Evolutionary conservation across 2,888 invertebrate species (phyloP).

Genomic region (Chalcis sispes): DNA sequence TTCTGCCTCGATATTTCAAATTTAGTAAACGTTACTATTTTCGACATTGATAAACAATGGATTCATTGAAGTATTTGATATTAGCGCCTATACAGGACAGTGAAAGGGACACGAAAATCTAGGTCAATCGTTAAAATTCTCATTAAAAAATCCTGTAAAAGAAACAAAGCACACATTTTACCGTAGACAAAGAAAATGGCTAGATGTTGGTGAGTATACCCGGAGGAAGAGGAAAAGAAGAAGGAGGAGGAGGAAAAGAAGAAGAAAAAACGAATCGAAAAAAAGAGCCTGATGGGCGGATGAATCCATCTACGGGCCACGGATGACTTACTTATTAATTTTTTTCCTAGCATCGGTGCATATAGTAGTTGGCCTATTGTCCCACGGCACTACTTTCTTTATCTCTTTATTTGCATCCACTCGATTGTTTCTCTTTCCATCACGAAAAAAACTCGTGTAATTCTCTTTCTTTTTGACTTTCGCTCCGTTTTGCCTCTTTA

Average conservation of each 20-base stretch:
- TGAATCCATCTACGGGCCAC: slow-evolving; percentile 55
- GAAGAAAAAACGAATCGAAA: slow-evolving; percentile 34
- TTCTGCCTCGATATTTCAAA: too few species aligned
- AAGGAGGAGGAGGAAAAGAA: not conserved
- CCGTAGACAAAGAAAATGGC: not conserved
- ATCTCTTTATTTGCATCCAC: slow-evolving; percentile 45
- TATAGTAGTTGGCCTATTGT: slow-evolving; percentile 35
- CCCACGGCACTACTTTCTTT: slow-evolving; percentile 27
- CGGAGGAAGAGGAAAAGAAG: not conserved
- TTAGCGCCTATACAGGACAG: not conserved
- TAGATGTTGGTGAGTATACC: not conserved
- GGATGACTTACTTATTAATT: slow-evolving; percentile 57
- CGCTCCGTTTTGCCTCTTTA: not conserved
- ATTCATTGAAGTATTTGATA: slow-evolving; percentile 8
- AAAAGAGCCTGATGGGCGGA: slow-evolving; percentile 58
- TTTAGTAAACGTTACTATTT: too few species aligned
- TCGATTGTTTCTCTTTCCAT: slow-evolving; percentile 16
- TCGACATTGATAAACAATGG: slow-evolving; percentile 21
- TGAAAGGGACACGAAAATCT: slow-evolving; percentile 62
- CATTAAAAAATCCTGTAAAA: slow-evolving; percentile 67
- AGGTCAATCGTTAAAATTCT: slow-evolving; percentile 73
- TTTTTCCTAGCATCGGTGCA: slow-evolving; percentile 3
- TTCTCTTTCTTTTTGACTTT: too few species aligned
- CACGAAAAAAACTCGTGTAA: too few species aligned
- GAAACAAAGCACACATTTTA: slow-evolving; percentile 7